These are phyloP conservation scores for Lagopus muta DNA, from an alignment of 2,113 vertebrate species.

Conservation along the genomic window DNA sequence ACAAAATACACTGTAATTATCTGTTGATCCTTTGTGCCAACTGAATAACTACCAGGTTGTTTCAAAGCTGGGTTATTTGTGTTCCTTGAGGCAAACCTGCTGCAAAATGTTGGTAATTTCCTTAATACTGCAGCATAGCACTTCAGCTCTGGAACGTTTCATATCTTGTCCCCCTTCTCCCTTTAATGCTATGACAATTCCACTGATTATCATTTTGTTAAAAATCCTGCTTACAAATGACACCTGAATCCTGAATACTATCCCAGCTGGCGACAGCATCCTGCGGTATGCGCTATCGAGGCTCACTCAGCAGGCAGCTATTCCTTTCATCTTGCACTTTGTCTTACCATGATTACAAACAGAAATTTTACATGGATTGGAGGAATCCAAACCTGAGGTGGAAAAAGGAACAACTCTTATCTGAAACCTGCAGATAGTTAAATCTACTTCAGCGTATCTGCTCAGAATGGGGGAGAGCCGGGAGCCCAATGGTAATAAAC, in stretches of 20 bases:
- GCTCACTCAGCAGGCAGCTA: not conserved
- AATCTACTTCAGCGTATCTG: slow-evolving; percentile 35
- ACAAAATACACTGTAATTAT: slow-evolving; percentile 55
- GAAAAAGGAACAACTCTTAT: slow-evolving; percentile 31
- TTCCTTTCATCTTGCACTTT: slow-evolving; percentile 41
- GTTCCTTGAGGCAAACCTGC: slow-evolving; percentile 18
- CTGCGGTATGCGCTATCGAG: not conserved
- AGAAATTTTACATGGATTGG: slow-evolving; percentile 38
- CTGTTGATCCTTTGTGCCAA: slow-evolving; percentile 34
- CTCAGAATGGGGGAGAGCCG: slow-evolving; percentile 17
- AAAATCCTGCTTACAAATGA: slow-evolving; percentile 30
- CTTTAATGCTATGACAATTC: not conserved
- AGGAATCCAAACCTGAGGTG: slow-evolving; percentile 17
- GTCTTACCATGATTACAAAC: slow-evolving; percentile 34
- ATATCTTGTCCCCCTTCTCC: not conserved
- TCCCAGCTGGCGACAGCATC: not conserved
- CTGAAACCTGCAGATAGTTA: slow-evolving; percentile 58
- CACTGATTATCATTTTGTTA: slow-evolving; percentile 27
- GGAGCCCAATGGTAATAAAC: slow-evolving; percentile 2
- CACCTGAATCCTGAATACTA: not conserved
- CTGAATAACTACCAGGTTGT: slow-evolving; percentile 46
- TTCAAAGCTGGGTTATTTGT: slow-evolving; percentile 50
- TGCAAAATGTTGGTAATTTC: slow-evolving; percentile 21
- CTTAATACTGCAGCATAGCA: not conserved
- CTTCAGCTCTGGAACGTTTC: not conserved